phyloP scores from a whole-genome alignment of 2,888 invertebrate species.

The Drosophila kanekoi region DNA sequence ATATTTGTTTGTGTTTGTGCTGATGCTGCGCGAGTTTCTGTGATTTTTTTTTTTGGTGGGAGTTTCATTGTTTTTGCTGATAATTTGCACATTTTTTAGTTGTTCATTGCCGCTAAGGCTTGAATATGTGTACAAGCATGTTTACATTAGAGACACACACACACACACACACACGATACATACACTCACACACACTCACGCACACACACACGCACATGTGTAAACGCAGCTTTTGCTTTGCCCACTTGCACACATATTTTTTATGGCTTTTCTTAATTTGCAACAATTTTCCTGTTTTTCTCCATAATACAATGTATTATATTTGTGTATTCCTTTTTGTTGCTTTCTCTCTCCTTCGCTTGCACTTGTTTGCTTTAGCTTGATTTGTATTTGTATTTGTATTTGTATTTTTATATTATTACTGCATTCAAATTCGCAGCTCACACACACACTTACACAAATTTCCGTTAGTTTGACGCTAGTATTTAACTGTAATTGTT shows the following conservation, averaged over 20 bases:
- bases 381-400: slow-evolving; percentile 23
- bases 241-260: slow-evolving; percentile 41
- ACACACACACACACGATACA: slow-evolving; percentile 23
- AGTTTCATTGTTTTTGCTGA: slow-evolving; percentile 55
- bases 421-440: slow-evolving; percentile 52
- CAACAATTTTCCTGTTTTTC: slow-evolving; percentile 53
- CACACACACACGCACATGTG: slow-evolving; percentile 8
- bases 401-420: slow-evolving; percentile 28
- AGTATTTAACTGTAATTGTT: slow-evolving; percentile 62
- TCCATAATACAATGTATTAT: slow-evolving; percentile 14
- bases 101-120: slow-evolving; percentile 4
- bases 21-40: slow-evolving; percentile 47
- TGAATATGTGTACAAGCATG: slow-evolving; percentile 20
- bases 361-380: slow-evolving; percentile 29
- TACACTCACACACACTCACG: slow-evolving; percentile 12
- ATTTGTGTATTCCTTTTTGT: slow-evolving; percentile 31
- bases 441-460: slow-evolving; percentile 51
- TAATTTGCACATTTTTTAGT: slow-evolving; percentile 45
- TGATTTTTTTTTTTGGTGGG: slow-evolving; percentile 40
- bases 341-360: slow-evolving; percentile 46
- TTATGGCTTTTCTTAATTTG: slow-evolving; percentile 53
- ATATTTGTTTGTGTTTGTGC: slow-evolving; percentile 27
- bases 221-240: slow-evolving; percentile 29
- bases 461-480: slow-evolving; percentile 65
- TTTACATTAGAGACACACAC: slow-evolving; percentile 18